Evolutionary conservation across 1,140 invertebrate genomes (phyloP).

Genomic region (Planococcus citri): DNA sequence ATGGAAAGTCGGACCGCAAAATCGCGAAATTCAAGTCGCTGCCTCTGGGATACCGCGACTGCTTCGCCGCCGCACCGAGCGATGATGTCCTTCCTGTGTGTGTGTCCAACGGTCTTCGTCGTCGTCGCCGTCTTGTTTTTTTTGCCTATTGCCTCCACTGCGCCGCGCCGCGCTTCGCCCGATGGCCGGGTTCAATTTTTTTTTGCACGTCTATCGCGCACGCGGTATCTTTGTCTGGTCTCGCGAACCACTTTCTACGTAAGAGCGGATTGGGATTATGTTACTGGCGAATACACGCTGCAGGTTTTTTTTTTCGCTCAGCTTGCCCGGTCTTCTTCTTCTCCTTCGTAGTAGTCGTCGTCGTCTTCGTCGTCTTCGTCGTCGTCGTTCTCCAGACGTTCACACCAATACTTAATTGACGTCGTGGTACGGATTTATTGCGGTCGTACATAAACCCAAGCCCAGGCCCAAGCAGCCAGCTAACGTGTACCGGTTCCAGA

Average conservation of each 20-base stretch:
- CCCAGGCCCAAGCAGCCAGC: too few relatives aligned
- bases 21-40: neutral
- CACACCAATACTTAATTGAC: neutral
- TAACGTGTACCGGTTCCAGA: neutral
- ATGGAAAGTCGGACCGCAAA: constrained; percentile 5
- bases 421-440: neutral
- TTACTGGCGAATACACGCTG: constrained; percentile 15
- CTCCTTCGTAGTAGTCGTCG: too few relatives aligned
- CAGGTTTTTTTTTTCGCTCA: neutral
- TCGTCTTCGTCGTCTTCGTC: too few relatives aligned
- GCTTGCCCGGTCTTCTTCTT: neutral
- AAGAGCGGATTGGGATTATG: constrained; percentile 15
- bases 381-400: neutral
- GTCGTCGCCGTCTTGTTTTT: neutral
- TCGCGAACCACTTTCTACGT: constrained; percentile 13
- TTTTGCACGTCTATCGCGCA: neutral
- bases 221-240: neutral
- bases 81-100: constrained; percentile 9
- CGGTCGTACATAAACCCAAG: neutral
- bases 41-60: neutral
- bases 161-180: neutral
- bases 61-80: neutral
- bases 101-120: neutral
- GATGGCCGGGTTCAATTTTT: too few relatives aligned
- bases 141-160: neutral